A percentile compares a stretch with the other conserved stretches of the same genome.
Evolutionary conservation across 2,888 invertebrate genomes (phyloP).

Genomic region (Drosophila acutilabella): DNA sequence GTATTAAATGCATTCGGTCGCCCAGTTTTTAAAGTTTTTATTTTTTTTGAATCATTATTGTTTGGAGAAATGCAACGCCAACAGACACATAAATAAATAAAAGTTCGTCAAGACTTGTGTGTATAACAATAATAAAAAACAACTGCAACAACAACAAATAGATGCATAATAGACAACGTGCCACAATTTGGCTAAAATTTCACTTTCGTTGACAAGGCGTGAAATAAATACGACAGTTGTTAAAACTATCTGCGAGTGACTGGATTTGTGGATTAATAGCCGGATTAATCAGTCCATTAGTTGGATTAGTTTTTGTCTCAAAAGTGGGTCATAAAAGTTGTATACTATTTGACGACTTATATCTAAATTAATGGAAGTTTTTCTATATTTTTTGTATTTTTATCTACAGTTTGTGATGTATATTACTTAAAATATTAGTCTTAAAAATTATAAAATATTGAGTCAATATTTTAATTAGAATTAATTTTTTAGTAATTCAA

Average conservation of each 20-base stretch:
- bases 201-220: constrained; percentile 60
- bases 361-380: too few species aligned
- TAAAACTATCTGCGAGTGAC: constrained; percentile 11
- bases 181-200: constrained; percentile 41
- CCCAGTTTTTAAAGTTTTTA: constrained; percentile 40
- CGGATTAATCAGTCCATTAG: constrained; percentile 1
- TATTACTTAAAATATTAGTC: too few species aligned
- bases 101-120: constrained; percentile 13
- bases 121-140: constrained; percentile 18
- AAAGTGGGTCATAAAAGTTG: constrained; percentile 5
- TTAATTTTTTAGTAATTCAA: too few species aligned
- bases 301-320: background rate
- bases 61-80: constrained; percentile 70
- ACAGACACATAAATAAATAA: constrained; percentile 64
- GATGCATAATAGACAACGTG: constrained; percentile 41
- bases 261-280: constrained; percentile 24
- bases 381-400: too few species aligned
- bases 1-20: constrained; percentile 57
- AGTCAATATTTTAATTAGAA: too few species aligned
- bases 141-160: constrained; percentile 3
- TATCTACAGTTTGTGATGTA: too few species aligned
- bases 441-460: too few species aligned
- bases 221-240: constrained; percentile 27
- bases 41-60: constrained; percentile 38
- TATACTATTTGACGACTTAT: background rate